Base-by-base conservation (phyloP, 1,140 invertebrate species). In the Trinorchestia longiramus region DNA sequence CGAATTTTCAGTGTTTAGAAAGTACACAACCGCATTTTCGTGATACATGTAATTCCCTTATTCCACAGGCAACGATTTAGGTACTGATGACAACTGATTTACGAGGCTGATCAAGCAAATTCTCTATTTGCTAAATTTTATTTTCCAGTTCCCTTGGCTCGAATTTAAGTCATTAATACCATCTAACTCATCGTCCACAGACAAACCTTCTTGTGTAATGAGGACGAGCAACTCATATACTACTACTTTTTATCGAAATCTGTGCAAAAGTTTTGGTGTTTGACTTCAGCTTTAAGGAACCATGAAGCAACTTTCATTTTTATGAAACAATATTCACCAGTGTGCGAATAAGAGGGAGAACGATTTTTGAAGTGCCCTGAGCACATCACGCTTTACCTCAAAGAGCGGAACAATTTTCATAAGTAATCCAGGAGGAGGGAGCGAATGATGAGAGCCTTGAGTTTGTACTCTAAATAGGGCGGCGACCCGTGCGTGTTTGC, bases 401-500 rank as follows among this genome's bases (percentile, higher is more conserved):
- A 77, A 77, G 62, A 23, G 62, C 8, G 62, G 62, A 77, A 77
- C 62, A 77, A 77, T 77, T 77, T 77, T 77, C 62, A 77, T 77
- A 77, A 77, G 62, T 77, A 77, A 28, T 28, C 62, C 1, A 77
- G 62, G 62, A 91, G 43, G 88, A 23, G 36, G 43, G 88, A 43
- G 41, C 41, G 88, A 44, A 91, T 23, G 88, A 91, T 28, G 88
- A 91, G 88, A 42, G 88, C 88, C 88, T 91, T 28, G 43, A 91
- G 88, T 91, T 91, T 23, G 88, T 91, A 91, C 88, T 91, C 88
- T 91, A 91, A 91, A 91, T 91, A 91, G 41, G 88, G 88, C 88
- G 43, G 19, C 88, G 88, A 17, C 88, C 41, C 4, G 88, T 11
- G 88, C 41, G 41, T 91, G 88, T 91, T 91, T 23, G 41, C 88